A percentile compares a stretch with the other conserved stretches of the same genome.
These are phyloP conservation scores for Smithornis capensis DNA, from an alignment of 2,113 vertebrate genomes.

Conservation along the genomic window DNA sequence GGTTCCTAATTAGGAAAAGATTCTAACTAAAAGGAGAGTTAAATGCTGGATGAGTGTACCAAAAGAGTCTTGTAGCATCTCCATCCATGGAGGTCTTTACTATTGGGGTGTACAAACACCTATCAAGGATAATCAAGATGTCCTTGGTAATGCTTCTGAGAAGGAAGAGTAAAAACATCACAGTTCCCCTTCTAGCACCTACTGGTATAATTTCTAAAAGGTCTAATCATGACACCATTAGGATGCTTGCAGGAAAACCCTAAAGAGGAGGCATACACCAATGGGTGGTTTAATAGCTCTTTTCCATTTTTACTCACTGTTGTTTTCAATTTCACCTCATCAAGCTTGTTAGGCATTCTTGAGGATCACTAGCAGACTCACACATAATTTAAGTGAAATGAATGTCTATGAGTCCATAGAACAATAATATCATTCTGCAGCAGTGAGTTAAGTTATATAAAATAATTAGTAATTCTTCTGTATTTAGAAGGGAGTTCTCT, in stretches of 20 bases:
- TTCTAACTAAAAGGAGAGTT: background rate
- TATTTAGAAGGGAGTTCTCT: background rate
- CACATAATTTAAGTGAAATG: background rate
- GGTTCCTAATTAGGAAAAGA: background rate
- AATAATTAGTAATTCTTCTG: background rate
- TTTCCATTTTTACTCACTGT: background rate
- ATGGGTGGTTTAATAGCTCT: background rate
- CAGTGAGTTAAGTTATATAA: background rate
- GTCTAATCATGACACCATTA: background rate
- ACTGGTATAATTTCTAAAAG: background rate
- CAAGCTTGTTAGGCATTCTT: background rate
- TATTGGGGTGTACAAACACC: background rate
- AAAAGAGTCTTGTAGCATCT: background rate
- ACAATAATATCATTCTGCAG: background rate
- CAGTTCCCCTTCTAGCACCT: background rate
- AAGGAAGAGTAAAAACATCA: background rate
- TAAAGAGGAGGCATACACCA: background rate
- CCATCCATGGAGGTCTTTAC: background rate
- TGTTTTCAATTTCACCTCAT: background rate
- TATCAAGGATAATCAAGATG: background rate
- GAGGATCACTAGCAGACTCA: background rate
- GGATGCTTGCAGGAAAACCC: background rate
- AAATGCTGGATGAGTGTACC: background rate
- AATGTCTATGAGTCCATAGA: background rate
- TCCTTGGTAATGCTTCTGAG: background rate